phyloP scores from a whole-genome alignment of 2,797 vertebrate genomes.

The Cuniculus paca region DNA sequence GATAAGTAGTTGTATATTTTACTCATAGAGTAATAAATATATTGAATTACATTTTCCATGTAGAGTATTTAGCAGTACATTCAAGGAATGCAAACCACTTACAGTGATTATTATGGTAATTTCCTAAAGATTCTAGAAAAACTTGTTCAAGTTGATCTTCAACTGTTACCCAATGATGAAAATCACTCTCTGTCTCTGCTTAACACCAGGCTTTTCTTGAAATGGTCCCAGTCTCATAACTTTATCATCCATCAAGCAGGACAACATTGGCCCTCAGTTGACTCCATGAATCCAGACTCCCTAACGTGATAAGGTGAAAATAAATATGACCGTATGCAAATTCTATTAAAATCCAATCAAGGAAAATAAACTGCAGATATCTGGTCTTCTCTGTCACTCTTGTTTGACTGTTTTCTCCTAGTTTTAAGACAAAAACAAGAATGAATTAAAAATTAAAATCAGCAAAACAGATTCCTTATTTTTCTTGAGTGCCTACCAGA shows the following conservation, averaged over 20 bases:
- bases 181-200: background rate
- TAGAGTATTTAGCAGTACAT: background rate
- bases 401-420: slow-evolving; percentile 79
- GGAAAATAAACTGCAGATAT: slow-evolving; percentile 85
- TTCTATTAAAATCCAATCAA: slow-evolving; percentile 86
- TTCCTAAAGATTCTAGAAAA: background rate
- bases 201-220: background rate
- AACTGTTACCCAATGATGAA: background rate
- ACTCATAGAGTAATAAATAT: background rate
- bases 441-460: slow-evolving; percentile 57
- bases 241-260: slow-evolving; percentile 58
- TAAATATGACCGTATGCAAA: slow-evolving; percentile 83
- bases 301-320: slow-evolving; percentile 83
- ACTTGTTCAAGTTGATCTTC: background rate
- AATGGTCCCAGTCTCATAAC: slow-evolving; percentile 2
- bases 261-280: slow-evolving; percentile 32
- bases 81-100: background rate
- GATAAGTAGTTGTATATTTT: background rate
- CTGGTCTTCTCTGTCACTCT: slow-evolving; percentile 81
- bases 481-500: slow-evolving; percentile 78
- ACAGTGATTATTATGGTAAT: background rate
- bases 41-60: slow-evolving; percentile 22
- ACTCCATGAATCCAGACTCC: slow-evolving; percentile 71
- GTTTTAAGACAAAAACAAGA: slow-evolving; percentile 75
- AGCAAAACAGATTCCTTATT: slow-evolving; percentile 54